These are phyloP conservation scores for Parotia lawesii DNA, from an alignment of 2,113 vertebrate species.

Conservation along the genomic window DNA sequence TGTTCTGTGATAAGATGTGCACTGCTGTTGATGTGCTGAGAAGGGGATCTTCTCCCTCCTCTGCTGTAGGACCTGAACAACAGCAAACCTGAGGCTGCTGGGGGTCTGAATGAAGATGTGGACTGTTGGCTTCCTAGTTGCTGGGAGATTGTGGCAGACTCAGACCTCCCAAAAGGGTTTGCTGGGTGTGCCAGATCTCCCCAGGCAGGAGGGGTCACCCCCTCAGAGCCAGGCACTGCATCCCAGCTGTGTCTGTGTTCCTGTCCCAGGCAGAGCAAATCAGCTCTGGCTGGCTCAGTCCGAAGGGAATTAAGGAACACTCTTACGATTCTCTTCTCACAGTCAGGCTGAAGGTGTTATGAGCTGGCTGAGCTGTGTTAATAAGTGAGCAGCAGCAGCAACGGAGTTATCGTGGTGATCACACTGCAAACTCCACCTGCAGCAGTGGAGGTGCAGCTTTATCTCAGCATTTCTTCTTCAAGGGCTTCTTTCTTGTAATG, in stretches of 20 bases:
- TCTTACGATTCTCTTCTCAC: neutral
- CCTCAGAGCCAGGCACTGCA: neutral
- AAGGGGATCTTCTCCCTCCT: neutral
- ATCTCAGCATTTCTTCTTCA: neutral
- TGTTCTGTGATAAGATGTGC: rapidly evolving
- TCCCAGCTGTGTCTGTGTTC: neutral
- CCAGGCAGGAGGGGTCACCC: neutral
- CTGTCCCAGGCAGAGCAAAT: neutral
- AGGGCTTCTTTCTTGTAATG: neutral
- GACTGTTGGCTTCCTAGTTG: neutral
- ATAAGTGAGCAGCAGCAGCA: neutral
- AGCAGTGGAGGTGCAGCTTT: neutral
- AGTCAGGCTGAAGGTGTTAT: neutral
- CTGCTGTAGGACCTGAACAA: neutral
- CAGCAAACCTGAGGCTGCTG: neutral
- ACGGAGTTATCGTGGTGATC: neutral
- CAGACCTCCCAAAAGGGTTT: neutral
- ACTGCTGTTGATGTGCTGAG: neutral
- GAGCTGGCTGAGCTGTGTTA: neutral
- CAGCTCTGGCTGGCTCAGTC: neutral
- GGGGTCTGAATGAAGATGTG: neutral
- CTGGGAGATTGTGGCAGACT: neutral
- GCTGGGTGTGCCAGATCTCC: neutral
- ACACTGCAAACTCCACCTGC: neutral
- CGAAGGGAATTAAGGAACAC: neutral